Base-by-base conservation (phyloP, 2,888 invertebrate species). In the Steinernema scapterisci region DNA sequence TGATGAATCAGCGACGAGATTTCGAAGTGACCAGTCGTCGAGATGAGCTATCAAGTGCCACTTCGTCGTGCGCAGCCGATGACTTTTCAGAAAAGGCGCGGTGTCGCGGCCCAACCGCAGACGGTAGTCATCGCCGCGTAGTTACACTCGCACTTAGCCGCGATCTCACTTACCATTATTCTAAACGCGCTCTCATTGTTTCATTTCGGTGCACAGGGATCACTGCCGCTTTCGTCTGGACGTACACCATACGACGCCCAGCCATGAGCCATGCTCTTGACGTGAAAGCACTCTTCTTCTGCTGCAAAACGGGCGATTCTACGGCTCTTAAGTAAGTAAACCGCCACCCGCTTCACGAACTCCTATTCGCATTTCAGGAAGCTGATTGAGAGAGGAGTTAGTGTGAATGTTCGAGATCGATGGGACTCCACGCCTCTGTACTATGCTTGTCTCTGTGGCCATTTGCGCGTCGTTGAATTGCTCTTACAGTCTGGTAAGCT, bases 351-450 rank as follows among this genome's bases (percentile, higher is more conserved):
- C 3, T 3, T 38, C 38, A n/a, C n/a, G n/a, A n/a, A n/a, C 38
- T 38, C 38, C 9, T 3, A 38, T 38, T 38, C 9, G 38, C 3
- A 6, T 38, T 38, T 38, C 31, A 63, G 63, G 25, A 13, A 3
- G 6, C 16, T 63, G 25, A 63, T 63, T 7, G 63, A 25, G 45
- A 71, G 43, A 44, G 90, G 90, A 78, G 85, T 90, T 7, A 89
- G 89, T 43, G 78, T 90, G 0, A 90, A 90, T 82, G 83, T 89
- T 0, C 82, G 90, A 77, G 90, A 90, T 79, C 88, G 88, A 78
- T 90, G 90, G 90, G 90, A 90, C 86, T 89, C 89, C 76, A 90
- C 90, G 11, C 90, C 90, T 2, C 77, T 90, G 89, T 90, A 90
- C 78, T 90, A 90, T 85, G 90, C 90, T 1, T 90, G 90, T 83